Evolutionary conservation across 2,113 vertebrate genomes (phyloP).

Genomic region (Carettochelys insculpta): DNA sequence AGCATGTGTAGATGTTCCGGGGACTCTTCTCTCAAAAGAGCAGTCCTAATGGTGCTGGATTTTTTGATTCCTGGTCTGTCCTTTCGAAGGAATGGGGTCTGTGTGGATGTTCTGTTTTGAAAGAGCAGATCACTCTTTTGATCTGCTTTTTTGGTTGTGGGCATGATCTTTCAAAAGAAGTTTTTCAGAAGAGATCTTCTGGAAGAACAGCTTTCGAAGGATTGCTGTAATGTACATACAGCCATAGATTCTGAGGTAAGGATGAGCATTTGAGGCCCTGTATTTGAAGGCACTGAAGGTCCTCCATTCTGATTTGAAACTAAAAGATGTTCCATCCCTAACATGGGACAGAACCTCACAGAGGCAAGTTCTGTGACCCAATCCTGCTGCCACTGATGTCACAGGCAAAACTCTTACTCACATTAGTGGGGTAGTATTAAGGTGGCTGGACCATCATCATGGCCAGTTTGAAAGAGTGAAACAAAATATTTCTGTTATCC

Average conservation of each 20-base stretch:
- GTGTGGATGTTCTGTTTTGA: too few relatives aligned
- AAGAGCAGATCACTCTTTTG: too few relatives aligned
- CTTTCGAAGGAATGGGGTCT: too few relatives aligned
- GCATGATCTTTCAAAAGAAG: too few relatives aligned
- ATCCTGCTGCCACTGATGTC: not conserved
- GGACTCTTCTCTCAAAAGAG: too few relatives aligned
- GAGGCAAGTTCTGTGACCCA: not conserved
- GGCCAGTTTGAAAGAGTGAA: not conserved
- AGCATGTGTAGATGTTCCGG: too few relatives aligned
- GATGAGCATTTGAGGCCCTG: not conserved
- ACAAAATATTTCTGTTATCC: fast-evolving
- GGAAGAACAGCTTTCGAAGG: too few relatives aligned
- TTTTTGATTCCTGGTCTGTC: too few relatives aligned
- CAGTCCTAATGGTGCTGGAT: too few relatives aligned
- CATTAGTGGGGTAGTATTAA: not conserved
- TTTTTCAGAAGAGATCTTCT: too few relatives aligned
- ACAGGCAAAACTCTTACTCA: not conserved
- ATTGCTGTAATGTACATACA: too few relatives aligned
- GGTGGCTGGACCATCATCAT: not conserved
- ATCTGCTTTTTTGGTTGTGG: too few relatives aligned
- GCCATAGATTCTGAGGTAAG: not conserved
- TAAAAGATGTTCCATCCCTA: not conserved
- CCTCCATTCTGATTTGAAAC: not conserved
- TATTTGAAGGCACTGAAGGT: not conserved
- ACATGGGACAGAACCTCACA: not conserved